These are phyloP conservation scores for Vimba vimba DNA, from an alignment of 2,113 vertebrate species.

Conservation along the genomic window DNA sequence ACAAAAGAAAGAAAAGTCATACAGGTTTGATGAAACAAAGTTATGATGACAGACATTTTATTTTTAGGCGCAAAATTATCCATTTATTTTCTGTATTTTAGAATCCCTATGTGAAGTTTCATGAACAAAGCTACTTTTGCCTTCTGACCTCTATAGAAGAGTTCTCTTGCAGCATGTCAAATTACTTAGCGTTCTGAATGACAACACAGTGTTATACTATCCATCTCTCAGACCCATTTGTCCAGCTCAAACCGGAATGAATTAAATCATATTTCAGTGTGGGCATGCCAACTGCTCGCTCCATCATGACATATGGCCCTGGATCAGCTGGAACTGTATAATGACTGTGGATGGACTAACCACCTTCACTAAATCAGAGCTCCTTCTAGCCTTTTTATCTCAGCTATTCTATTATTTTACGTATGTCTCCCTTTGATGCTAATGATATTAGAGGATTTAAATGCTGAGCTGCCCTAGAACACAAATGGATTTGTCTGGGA, in stretches of 20 bases:
- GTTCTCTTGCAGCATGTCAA: neutral
- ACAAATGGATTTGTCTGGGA: slow-evolving; percentile 39
- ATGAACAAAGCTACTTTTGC: neutral
- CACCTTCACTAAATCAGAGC: neutral
- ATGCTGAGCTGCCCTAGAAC: slow-evolving; percentile 13
- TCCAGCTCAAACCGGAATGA: neutral
- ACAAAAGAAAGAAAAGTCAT: too few species aligned
- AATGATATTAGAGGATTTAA: slow-evolving; percentile 49
- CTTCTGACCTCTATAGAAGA: neutral
- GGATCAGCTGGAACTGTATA: neutral
- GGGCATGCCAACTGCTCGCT: neutral
- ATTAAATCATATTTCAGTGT: neutral
- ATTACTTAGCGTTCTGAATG: neutral
- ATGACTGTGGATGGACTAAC: neutral
- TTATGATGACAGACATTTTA: neutral
- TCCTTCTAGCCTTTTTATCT: neutral
- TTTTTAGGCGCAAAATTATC: neutral
- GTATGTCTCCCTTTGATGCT: slow-evolving; percentile 4
- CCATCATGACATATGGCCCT: neutral
- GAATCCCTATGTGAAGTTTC: too few species aligned
- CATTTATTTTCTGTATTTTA: too few species aligned
- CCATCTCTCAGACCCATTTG: neutral
- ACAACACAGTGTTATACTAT: neutral
- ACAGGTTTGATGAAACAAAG: too few species aligned
- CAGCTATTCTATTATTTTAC: neutral